These are phyloP conservation scores for Anarhynchus alexandrinus DNA, from an alignment of 2,113 vertebrate species.

Conservation along the genomic window DNA sequence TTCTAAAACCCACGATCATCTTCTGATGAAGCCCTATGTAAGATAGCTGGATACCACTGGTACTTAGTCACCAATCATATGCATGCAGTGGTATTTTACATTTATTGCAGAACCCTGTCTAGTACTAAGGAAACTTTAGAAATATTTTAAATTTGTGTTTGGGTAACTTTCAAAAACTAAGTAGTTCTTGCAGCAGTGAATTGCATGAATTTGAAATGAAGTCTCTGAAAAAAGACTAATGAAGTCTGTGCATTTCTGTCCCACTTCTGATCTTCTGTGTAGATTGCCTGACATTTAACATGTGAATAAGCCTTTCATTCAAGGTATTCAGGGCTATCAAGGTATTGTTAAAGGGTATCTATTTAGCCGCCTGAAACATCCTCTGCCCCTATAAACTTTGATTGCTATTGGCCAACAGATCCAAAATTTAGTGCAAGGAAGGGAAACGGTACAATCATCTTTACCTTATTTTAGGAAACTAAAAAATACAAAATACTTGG, in stretches of 20 bases:
- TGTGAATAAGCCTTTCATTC: neutral
- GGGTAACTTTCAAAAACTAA: neutral
- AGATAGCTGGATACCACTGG: neutral
- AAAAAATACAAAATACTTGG: neutral
- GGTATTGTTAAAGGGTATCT: neutral
- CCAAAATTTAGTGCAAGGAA: neutral
- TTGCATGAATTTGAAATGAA: neutral
- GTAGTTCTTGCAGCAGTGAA: neutral
- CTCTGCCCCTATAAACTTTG: neutral
- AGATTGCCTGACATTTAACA: neutral
- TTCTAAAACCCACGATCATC: neutral
- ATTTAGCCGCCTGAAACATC: neutral
- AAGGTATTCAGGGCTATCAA: neutral
- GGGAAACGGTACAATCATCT: neutral
- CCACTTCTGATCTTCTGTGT: neutral
- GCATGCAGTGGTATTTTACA: neutral
- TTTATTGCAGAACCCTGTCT: neutral
- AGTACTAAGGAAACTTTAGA: neutral
- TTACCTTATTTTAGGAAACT: neutral
- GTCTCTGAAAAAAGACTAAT: neutral
- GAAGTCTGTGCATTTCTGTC: neutral
- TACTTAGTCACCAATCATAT: neutral
- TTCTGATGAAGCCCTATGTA: neutral
- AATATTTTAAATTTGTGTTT: neutral
- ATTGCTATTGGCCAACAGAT: neutral